These are phyloP conservation scores for Chironomus tepperi DNA, from an alignment of 1,140 invertebrate species.

Conservation along the genomic window DNA sequence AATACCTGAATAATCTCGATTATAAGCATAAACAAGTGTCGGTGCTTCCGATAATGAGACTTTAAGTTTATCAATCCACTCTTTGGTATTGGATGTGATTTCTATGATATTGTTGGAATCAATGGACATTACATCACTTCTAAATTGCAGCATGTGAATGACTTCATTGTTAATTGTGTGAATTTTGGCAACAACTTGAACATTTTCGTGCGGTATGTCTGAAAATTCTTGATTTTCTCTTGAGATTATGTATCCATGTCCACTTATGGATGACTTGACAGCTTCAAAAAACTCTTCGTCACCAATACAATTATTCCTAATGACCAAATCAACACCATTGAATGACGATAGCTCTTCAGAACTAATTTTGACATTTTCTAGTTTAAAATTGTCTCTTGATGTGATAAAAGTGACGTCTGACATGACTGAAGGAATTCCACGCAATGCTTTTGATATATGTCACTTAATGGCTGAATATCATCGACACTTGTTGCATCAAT, in stretches of 20 bases:
- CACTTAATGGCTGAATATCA: not conserved
- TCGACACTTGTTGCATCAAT: not conserved
- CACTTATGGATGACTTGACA: not conserved
- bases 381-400: not conserved
- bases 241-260: not conserved
- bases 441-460: not conserved
- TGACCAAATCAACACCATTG: constrained; percentile 3
- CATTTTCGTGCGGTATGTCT: constrained; percentile 28
- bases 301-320: not conserved
- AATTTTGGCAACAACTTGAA: constrained; percentile 40
- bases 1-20: constrained; percentile 48
- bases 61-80: constrained; percentile 45
- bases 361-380: constrained; percentile 3
- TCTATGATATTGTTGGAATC: constrained; percentile 33
- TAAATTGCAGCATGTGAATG: constrained; percentile 36
- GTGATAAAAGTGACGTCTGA: not conserved
- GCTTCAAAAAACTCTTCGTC: not conserved
- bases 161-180: constrained; percentile 31
- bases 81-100: constrained; percentile 33
- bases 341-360: constrained; percentile 1
- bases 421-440: not conserved
- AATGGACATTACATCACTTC: constrained; percentile 28
- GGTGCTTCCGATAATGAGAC: constrained; percentile 44
- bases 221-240: not conserved
- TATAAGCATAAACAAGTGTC: constrained; percentile 48